phyloP scores from a whole-genome alignment of 2,113 vertebrate species.

The Euleptes europaea region DNA sequence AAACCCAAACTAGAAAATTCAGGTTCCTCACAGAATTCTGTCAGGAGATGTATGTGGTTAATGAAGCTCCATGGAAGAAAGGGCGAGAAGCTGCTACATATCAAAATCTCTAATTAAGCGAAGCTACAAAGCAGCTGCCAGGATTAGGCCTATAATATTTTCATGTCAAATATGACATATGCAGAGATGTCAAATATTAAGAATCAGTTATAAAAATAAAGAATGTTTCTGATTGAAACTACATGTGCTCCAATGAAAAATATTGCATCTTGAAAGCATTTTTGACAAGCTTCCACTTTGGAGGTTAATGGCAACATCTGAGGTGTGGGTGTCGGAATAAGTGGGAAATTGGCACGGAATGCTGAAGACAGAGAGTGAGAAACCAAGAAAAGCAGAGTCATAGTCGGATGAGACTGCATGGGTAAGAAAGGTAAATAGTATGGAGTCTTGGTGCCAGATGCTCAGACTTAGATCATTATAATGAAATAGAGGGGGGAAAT shows the following conservation, averaged over 20 bases:
- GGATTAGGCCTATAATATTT: background rate
- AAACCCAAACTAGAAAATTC: background rate
- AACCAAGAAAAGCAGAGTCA: constrained; percentile 68
- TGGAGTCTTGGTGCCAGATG: constrained; percentile 62
- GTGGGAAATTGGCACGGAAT: constrained; percentile 67
- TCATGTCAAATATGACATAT: background rate
- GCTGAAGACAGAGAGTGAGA: constrained; percentile 62
- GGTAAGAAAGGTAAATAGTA: constrained; percentile 67
- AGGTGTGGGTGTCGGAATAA: constrained; percentile 60
- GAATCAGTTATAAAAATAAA: constrained; percentile 41
- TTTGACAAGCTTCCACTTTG: constrained; percentile 70
- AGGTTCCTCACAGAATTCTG: background rate
- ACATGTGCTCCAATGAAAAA: constrained; percentile 34
- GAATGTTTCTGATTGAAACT: constrained; percentile 36
- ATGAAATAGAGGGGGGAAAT: constrained; percentile 56
- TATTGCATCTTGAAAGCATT: constrained; percentile 62
- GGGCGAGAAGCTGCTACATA: background rate
- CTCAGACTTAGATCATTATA: constrained; percentile 68
- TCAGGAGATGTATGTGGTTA: rapidly evolving
- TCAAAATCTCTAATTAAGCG: background rate
- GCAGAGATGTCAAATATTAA: constrained; percentile 34
- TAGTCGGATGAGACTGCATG: constrained; percentile 61
- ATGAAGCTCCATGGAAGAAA: background rate
- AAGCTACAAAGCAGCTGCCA: background rate
- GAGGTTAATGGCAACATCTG: constrained; percentile 66